Conservation (phyloP, 2,113 vertebrate species). For the Cricetomys ansorgei region DNA sequence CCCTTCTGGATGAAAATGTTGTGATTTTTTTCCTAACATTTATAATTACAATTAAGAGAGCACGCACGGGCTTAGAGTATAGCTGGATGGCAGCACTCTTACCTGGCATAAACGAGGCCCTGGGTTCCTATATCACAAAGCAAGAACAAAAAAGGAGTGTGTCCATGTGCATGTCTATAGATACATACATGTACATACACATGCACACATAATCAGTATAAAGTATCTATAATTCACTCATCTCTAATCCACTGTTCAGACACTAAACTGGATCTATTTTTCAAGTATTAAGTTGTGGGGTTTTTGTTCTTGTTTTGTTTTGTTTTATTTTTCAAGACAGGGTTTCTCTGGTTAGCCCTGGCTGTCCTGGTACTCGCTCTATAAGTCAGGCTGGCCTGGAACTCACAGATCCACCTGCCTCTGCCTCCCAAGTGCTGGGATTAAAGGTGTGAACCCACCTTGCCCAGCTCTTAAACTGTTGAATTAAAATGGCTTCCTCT, state of each 20-base stretch:
- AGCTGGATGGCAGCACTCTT: neutral
- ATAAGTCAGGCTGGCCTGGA: neutral
- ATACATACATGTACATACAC: neutral
- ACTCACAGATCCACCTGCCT: neutral
- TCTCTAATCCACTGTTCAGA: constrained; percentile 45
- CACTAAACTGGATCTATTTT: neutral
- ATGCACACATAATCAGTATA: neutral
- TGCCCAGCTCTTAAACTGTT: neutral
- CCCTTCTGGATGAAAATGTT: constrained; percentile 13
- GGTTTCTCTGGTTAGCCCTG: neutral
- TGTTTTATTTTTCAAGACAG: neutral
- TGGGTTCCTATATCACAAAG: neutral
- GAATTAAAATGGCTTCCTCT: neutral
- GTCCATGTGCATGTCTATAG: neutral
- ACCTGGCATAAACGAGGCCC: neutral
- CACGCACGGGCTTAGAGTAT: neutral
- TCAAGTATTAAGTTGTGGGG: neutral
- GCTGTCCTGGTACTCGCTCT: neutral
- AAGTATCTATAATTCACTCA: neutral
- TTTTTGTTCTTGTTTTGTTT: neutral
- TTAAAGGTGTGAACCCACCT: neutral
- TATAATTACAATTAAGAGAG: neutral
- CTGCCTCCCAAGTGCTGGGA: neutral
- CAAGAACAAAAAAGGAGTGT: neutral
- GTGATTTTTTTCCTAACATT: constrained; percentile 24